phyloP scores from a whole-genome alignment of 1,140 invertebrate genomes.

The Ceratina australensis region DNA sequence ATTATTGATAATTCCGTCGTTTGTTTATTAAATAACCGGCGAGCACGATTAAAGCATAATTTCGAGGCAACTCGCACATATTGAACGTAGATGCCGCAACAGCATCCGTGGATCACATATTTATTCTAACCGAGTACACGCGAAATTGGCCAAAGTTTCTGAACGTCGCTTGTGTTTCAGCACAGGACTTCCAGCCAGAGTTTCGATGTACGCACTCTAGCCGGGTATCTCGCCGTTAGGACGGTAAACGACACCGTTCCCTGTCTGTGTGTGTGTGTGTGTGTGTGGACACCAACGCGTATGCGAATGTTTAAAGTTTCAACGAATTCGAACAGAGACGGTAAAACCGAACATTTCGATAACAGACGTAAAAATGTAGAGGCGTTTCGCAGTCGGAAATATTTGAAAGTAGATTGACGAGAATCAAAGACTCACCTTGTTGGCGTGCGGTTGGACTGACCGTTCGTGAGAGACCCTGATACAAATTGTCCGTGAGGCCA shows the following conservation, averaged over 20 bases:
- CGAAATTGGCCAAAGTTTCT: constrained; percentile 31
- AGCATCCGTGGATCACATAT: constrained; percentile 18
- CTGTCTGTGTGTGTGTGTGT: constrained; percentile 15
- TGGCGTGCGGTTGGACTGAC: constrained; percentile 70
- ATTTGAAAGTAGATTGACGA: constrained; percentile 20
- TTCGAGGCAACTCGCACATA: constrained; percentile 10
- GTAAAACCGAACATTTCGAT: constrained; percentile 41
- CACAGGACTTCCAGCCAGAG: neutral
- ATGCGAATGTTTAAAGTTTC: constrained; percentile 44
- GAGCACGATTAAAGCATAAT: neutral
- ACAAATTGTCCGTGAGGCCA: constrained; percentile 64
- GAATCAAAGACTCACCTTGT: constrained; percentile 72
- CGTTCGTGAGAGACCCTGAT: constrained; percentile 65
- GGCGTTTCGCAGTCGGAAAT: constrained; percentile 20
- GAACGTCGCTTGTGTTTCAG: constrained; percentile 20
- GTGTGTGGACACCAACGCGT: neutral
- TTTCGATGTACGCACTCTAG: constrained; percentile 18
- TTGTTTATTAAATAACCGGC: neutral
- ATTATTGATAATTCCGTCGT: neutral
- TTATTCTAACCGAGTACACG: constrained; percentile 26
- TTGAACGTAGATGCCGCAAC: neutral
- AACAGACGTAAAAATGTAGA: constrained; percentile 25
- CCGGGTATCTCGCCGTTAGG: constrained; percentile 41
- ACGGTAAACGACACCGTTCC: constrained; percentile 49
- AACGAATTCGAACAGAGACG: constrained; percentile 24